Evolutionary conservation across 2,797 vertebrate genomes (phyloP).

Genomic region (Pygocentrus nattereri): DNA sequence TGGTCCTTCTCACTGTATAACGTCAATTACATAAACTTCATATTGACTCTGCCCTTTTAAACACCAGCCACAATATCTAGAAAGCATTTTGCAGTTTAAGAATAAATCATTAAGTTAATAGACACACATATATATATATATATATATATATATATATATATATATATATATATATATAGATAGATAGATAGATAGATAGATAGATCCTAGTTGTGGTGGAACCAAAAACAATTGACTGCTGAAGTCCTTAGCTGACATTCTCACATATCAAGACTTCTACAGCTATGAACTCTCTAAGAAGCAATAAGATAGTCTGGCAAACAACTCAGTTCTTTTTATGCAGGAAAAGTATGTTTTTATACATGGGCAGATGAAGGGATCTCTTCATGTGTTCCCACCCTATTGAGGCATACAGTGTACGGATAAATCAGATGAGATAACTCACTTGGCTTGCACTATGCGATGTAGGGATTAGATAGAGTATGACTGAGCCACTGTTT

Average conservation of each 20-base stretch:
- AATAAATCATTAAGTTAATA: background rate
- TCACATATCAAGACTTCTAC: too few species aligned
- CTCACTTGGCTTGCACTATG: background rate
- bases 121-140: background rate
- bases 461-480: background rate
- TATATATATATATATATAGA: too few species aligned
- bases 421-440: constrained; percentile 28
- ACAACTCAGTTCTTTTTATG: background rate
- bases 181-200: too few species aligned
- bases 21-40: too few species aligned
- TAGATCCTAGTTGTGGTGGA: background rate
- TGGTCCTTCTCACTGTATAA: too few species aligned
- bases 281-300: too few species aligned
- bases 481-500: constrained; percentile 1
- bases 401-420: background rate
- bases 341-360: background rate
- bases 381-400: constrained; percentile 4
- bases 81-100: background rate
- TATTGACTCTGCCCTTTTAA: too few species aligned
- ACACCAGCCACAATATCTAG: background rate
- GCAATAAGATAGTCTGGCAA: background rate
- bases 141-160: too few species aligned
- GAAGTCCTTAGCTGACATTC: background rate
- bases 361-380: background rate
- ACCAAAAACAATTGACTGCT: background rate